Evolutionary conservation across 2,888 invertebrate species (phyloP).

Genomic region (Galerucella pusilla): DNA sequence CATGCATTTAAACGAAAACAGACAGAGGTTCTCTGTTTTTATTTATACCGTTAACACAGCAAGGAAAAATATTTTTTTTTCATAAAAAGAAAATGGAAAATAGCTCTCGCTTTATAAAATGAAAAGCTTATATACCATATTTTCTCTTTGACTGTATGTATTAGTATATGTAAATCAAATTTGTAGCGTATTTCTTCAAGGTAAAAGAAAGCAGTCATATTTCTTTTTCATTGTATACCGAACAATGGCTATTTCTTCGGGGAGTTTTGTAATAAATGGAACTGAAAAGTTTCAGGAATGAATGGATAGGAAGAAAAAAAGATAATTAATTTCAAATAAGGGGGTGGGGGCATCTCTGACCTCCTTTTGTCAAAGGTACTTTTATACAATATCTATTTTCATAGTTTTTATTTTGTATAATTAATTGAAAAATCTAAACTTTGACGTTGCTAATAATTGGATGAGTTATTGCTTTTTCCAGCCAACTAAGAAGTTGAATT

Average conservation of each 20-base stretch:
- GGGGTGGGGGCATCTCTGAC: not conserved
- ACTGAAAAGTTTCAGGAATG: conserved; percentile 40
- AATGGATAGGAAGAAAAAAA: conserved; percentile 40
- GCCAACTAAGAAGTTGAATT: too few species aligned
- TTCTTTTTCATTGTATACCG: conserved; percentile 54
- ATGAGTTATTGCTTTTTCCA: too few species aligned
- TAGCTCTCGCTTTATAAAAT: conserved; percentile 29
- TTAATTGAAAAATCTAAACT: too few species aligned
- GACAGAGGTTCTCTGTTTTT: not conserved
- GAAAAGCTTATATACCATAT: conserved; percentile 37
- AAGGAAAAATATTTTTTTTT: conserved; percentile 10
- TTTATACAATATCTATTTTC: not conserved
- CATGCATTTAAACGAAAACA: conserved; percentile 32
- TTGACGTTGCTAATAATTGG: too few species aligned
- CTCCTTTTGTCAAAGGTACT: not conserved
- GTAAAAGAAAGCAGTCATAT: conserved; percentile 56
- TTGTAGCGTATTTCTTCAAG: conserved; percentile 54
- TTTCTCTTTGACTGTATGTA: conserved; percentile 47
- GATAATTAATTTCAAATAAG: conserved; percentile 42
- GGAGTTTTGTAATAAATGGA: conserved; percentile 46
- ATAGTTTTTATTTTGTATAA: too few species aligned
- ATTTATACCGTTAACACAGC: conserved; percentile 8
- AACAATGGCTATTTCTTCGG: conserved; percentile 52
- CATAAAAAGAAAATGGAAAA: conserved; percentile 33
- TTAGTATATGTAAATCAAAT: conserved; percentile 60